Percentiles rank a stretch among this genome's conserved stretches.
These are phyloP conservation scores for Elgaria multicarinata DNA, from an alignment of 2,113 vertebrate genomes.

Conservation along the genomic window DNA sequence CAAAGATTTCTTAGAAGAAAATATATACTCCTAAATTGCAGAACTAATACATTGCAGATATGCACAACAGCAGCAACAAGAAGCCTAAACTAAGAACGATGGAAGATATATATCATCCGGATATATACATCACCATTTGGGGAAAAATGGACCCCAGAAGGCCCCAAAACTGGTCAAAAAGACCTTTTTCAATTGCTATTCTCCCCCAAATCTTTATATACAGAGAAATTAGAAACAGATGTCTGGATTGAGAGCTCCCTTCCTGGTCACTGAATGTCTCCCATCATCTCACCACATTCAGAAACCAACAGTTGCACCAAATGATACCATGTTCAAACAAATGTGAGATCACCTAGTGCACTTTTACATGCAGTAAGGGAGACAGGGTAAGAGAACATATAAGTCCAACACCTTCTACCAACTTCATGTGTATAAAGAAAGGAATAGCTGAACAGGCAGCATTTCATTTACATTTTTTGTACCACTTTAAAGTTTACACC, in stretches of 20 bases:
- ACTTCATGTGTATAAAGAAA: neutral
- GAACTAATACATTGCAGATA: neutral
- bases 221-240: neutral
- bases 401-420: neutral
- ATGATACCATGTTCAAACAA: neutral
- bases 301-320: neutral
- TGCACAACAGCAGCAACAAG: neutral
- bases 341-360: neutral
- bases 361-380: neutral
- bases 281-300: too few species aligned
- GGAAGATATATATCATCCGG: neutral
- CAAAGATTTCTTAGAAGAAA: neutral
- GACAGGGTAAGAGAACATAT: neutral
- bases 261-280: neutral
- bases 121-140: neutral
- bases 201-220: neutral
- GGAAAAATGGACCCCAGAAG: neutral
- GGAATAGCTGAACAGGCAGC: neutral
- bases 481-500: neutral
- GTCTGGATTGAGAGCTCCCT: neutral
- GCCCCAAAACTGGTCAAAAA: neutral
- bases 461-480: neutral
- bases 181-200: neutral
- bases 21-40: neutral
- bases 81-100: neutral